Evolutionary conservation across 64 coral and sea anemone species (phyloP).

Genomic region (Anthopleura sola): DNA sequence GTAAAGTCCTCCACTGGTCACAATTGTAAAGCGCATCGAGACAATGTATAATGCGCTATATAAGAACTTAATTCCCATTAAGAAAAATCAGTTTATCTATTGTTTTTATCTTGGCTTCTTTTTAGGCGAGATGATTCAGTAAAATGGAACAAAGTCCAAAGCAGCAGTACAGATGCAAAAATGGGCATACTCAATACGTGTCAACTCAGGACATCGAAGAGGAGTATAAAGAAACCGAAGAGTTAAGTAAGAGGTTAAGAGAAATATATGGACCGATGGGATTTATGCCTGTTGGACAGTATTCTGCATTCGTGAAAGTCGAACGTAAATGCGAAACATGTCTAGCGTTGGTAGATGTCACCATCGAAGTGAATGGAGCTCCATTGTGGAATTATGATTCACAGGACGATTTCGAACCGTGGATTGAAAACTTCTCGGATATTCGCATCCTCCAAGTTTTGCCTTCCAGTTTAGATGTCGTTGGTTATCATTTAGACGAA

Average conservation of each 20-base stretch:
- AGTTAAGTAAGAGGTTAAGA: neutral
- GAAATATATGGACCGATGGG: neutral
- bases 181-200: neutral
- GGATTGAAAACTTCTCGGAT: neutral
- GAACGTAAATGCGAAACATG: neutral
- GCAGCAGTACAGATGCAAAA: neutral
- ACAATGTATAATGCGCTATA: no score
- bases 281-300: neutral
- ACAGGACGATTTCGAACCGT: neutral
- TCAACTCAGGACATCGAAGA: neutral
- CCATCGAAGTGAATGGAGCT: neutral
- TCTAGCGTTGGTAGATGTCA: neutral
- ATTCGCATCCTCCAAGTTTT: neutral
- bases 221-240: neutral
- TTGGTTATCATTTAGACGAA: neutral
- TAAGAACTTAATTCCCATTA: no score
- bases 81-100: no score
- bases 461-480: neutral
- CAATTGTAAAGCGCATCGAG: no score
- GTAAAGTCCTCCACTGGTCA: no score
- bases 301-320: neutral
- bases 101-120: neutral
- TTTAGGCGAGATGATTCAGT: neutral
- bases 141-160: neutral
- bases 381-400: neutral